Conservation (phyloP, 2,888 invertebrate genomes). For the Drosophila trichaetosa region DNA sequence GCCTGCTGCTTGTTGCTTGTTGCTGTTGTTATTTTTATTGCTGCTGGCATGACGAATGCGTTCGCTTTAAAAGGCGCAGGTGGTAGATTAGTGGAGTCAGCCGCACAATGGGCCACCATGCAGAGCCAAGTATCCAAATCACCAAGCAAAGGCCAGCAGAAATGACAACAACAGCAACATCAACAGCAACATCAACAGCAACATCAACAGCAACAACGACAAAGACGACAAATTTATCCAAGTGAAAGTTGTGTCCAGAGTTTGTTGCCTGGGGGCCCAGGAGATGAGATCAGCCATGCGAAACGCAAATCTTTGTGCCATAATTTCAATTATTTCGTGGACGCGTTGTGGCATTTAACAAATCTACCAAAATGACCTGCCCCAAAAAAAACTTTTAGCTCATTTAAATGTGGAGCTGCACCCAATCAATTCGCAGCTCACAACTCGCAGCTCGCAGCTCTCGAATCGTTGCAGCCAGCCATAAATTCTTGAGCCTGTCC, state of each 20-base stretch:
- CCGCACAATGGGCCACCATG: slow-evolving; percentile 57
- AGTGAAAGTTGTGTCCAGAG: slow-evolving; percentile 68
- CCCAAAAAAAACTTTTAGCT: slow-evolving; percentile 19
- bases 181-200: slow-evolving; percentile 10
- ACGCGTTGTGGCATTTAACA: slow-evolving; percentile 35
- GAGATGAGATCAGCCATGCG: slow-evolving; percentile 33
- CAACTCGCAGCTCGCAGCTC: slow-evolving; percentile 3
- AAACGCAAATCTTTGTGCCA: slow-evolving; percentile 40
- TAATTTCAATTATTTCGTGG: slow-evolving; percentile 13
- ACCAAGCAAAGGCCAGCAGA: slow-evolving; percentile 31
- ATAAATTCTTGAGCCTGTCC: slow-evolving; percentile 66
- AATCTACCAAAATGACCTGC: slow-evolving; percentile 18
- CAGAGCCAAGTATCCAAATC: slow-evolving; percentile 41
- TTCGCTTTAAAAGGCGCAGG: slow-evolving; percentile 12
- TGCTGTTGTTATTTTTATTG: slow-evolving; percentile 10
- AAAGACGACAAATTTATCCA: slow-evolving; percentile 54
- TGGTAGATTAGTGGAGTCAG: slow-evolving; percentile 4
- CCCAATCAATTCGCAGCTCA: slow-evolving; percentile 44
- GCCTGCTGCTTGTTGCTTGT: neutral
- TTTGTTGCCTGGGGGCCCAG: slow-evolving; percentile 16
- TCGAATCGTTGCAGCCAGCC: slow-evolving; percentile 33
- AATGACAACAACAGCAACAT: slow-evolving; percentile 11
- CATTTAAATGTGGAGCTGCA: slow-evolving; percentile 64
- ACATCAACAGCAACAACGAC: slow-evolving; percentile 6
- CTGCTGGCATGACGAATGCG: slow-evolving; percentile 52